Conservation (phyloP, 1,140 invertebrate genomes). For the Polypedilum pembai region DNA sequence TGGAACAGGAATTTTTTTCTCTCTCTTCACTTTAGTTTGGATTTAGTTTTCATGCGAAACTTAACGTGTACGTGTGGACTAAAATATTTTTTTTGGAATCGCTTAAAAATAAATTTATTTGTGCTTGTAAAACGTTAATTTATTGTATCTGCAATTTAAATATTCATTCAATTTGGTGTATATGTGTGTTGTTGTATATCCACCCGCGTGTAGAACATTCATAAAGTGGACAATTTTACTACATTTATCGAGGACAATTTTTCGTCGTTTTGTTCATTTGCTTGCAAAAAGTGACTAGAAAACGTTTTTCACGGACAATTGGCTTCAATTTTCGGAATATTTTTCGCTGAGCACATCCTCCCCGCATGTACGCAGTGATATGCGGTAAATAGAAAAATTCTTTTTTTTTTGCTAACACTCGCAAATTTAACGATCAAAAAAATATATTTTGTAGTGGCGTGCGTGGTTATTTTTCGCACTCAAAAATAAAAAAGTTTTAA, state of each 20-base stretch:
- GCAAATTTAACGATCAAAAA: not conserved
- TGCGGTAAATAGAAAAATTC: not conserved
- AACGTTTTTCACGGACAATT: not conserved
- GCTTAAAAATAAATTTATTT: no score
- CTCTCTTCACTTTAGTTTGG: not conserved
- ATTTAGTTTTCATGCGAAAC: conserved; percentile 16
- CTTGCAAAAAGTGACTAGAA: not conserved
- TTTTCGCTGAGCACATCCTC: not conserved
- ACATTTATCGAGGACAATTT: no score
- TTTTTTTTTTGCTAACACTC: not conserved
- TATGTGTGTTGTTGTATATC: no score
- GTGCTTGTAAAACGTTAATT: conserved; percentile 14
- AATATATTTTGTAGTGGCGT: not conserved
- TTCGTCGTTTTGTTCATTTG: no score
- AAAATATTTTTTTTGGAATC: not conserved
- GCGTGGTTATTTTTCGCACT: not conserved
- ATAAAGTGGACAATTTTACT: no score
- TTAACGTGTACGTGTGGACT: conserved; percentile 1
- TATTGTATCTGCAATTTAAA: not conserved
- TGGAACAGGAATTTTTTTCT: not conserved
- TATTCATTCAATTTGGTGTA: no score
- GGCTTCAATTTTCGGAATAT: conserved; percentile 2
- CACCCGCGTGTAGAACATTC: no score
- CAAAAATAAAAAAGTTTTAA: no score
- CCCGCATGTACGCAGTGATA: conserved; percentile 9